Conservation (phyloP, 2,888 invertebrate species). For the Bembecia ichneumoniformis region DNA sequence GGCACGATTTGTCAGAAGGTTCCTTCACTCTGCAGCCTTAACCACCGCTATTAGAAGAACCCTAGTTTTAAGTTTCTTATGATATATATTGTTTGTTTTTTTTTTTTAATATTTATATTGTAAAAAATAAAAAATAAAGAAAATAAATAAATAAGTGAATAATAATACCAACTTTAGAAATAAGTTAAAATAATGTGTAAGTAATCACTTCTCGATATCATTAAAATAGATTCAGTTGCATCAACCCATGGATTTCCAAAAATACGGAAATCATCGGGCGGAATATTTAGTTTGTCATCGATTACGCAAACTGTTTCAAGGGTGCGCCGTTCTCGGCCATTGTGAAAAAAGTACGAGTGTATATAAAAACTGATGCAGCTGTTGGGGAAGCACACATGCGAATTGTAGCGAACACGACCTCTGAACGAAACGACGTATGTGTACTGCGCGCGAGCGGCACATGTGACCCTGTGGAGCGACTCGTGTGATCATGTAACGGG, state of each 20-base stretch:
- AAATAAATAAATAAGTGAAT: no score
- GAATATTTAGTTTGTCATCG: slow-evolving; percentile 74
- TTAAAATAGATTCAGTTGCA: no score
- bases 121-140: no score
- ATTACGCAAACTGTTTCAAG: slow-evolving; percentile 74
- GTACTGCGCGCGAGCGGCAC: slow-evolving; percentile 13
- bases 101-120: no score
- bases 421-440: slow-evolving; percentile 36
- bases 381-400: slow-evolving; percentile 67
- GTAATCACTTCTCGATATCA: no score
- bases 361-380: slow-evolving; percentile 71
- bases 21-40: no score
- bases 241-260: slow-evolving; percentile 35
- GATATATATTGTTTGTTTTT: no score
- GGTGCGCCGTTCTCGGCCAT: slow-evolving; percentile 60
- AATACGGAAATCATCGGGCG: slow-evolving; percentile 72
- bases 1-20: no score
- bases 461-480: slow-evolving; percentile 26
- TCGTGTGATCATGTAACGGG: slow-evolving; percentile 26
- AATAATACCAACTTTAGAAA: no score
- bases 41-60: no score
- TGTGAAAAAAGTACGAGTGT: slow-evolving; percentile 69
- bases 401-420: slow-evolving; percentile 46
- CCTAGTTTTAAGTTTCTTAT: no score
- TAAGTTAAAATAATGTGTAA: no score